Evolutionary conservation across 1,140 invertebrate genomes (phyloP).

Genomic region (Plutomurus gul): DNA sequence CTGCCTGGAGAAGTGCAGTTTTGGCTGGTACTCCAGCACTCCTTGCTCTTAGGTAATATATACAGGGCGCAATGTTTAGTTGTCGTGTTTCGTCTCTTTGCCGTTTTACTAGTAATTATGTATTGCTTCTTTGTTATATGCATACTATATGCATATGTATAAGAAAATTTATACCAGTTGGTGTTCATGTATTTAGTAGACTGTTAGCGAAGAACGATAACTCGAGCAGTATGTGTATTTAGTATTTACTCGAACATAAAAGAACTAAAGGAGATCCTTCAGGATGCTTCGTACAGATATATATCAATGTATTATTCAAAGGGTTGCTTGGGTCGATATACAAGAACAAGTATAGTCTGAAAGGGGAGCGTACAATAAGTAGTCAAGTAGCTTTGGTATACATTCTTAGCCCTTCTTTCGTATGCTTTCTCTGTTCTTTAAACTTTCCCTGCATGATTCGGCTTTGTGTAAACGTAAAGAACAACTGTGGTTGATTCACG

Average conservation of each 20-base stretch:
- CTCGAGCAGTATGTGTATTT: too few relatives aligned
- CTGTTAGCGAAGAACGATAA: too few relatives aligned
- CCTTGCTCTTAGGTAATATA: slow-evolving; percentile 78
- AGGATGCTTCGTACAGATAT: neutral
- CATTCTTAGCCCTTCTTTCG: neutral
- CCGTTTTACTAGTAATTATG: too few relatives aligned
- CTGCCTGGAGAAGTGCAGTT: slow-evolving; percentile 91
- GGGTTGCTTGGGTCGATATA: slow-evolving; percentile 2
- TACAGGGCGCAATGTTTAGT: neutral
- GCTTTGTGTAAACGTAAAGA: slow-evolving; percentile 18
- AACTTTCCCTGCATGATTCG: slow-evolving; percentile 11
- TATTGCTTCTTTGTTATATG: too few relatives aligned
- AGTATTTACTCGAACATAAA: neutral
- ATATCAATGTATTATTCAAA: slow-evolving; percentile 9
- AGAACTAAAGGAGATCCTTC: neutral
- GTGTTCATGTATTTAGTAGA: too few relatives aligned
- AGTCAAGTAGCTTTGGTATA: neutral
- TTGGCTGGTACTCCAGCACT: slow-evolving; percentile 92
- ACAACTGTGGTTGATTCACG: slow-evolving; percentile 2
- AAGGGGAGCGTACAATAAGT: neutral
- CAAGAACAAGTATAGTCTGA: slow-evolving; percentile 5
- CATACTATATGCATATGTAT: too few relatives aligned
- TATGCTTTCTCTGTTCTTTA: neutral
- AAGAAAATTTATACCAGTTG: too few relatives aligned
- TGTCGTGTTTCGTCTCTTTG: too few relatives aligned